A percentile compares a stretch with the other conserved stretches of the same genome.
phyloP scores from a whole-genome alignment of 64 coral and sea anemone species.

The Actinia tenebrosa region DNA sequence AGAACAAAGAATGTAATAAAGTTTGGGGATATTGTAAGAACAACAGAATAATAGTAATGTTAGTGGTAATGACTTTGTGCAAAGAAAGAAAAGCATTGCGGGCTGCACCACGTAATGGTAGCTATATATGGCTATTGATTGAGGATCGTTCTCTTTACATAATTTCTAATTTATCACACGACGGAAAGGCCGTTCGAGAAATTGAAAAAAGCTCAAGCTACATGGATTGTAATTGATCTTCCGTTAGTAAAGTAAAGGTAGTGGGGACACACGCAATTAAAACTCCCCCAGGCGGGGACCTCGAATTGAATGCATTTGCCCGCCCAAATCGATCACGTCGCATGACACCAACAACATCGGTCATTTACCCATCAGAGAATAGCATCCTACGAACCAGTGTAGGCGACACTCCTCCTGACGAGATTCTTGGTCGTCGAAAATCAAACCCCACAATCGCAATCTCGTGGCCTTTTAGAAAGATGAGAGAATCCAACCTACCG shows the following conservation, averaged over 20 bases:
- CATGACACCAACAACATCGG: background rate
- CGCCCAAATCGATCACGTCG: background rate
- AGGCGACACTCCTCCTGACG: background rate
- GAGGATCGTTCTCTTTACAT: background rate
- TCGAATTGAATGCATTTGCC: slow-evolving; percentile 5
- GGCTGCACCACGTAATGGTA: background rate
- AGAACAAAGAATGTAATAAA: slow-evolving; percentile 10
- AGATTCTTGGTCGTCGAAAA: background rate
- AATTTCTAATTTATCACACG: background rate
- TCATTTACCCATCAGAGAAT: background rate
- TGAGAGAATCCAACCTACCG: slow-evolving; percentile 4
- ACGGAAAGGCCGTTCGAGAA: slow-evolving; percentile 3
- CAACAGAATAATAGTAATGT: background rate
- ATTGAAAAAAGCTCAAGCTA: slow-evolving; percentile 1
- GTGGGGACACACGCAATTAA: background rate
- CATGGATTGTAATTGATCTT: slow-evolving; percentile 30
- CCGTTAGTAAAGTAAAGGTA: slow-evolving; percentile 21
- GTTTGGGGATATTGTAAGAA: background rate
- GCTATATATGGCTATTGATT: background rate
- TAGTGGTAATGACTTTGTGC: background rate
- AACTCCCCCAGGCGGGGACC: background rate
- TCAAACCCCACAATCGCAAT: background rate
- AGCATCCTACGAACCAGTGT: background rate
- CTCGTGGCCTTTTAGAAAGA: background rate
- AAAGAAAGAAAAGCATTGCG: background rate